Conservation (phyloP, 1,140 invertebrate species). For the Trichomalopsis sarcophagae region DNA sequence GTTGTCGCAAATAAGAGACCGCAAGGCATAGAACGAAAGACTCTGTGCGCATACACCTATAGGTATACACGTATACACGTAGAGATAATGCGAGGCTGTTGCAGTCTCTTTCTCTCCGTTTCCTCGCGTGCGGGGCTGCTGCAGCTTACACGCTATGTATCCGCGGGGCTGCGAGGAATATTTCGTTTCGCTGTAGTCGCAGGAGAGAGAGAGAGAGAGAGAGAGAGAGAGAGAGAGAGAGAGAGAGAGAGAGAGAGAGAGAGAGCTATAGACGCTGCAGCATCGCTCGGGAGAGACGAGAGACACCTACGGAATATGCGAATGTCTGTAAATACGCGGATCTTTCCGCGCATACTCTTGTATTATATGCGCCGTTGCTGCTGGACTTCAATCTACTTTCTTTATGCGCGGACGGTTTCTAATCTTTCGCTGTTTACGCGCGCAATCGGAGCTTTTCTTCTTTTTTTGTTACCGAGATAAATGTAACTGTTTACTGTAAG, state of each 20-base stretch:
- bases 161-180: conserved; percentile 1
- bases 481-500: too few relatives aligned
- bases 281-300: not conserved
- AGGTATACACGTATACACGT: not conserved
- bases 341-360: not conserved
- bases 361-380: not conserved
- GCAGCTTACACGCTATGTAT: not conserved
- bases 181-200: not conserved
- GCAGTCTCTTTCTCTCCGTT: not conserved
- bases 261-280: not conserved
- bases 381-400: too few relatives aligned
- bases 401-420: too few relatives aligned
- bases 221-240: too few relatives aligned
- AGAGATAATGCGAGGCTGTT: conserved; percentile 52
- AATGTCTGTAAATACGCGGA: not conserved
- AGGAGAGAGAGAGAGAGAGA: too few relatives aligned
- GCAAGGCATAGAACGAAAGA: conserved; percentile 18
- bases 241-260: too few relatives aligned
- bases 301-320: not conserved
- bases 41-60: not conserved
- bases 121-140: not conserved
- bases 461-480: too few relatives aligned
- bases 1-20: conserved; percentile 53
- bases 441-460: too few relatives aligned
- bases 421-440: too few relatives aligned